Evolutionary conservation across 2,113 vertebrate genomes (phyloP), one percentile per base, ranked within the genome.

Genomic region (Corydoras sp.): DNA sequence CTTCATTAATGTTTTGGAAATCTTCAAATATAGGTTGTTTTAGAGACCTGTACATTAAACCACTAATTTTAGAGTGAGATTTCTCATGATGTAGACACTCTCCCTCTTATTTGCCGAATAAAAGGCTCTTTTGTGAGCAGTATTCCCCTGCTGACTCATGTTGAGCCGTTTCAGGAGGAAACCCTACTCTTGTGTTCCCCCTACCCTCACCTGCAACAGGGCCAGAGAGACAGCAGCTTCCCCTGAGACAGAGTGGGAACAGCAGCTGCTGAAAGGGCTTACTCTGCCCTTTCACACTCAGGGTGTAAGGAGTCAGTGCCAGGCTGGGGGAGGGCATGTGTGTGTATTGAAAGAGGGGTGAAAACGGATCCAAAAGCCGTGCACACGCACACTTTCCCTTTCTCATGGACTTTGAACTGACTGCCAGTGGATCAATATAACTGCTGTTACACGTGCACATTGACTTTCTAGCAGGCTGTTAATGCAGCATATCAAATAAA

Each of bases 91-190:
- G 56, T 56, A 50, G 56, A 5, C 67, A 69, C 43, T 30, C 14
- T 61, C 68, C 72, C 78, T 84, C 81, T 58, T 76, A 58, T 84
- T 82, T 79, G 81, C 81, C 49, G 32, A 82, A 87, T 89, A 73
- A 90, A 90, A 88, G 90, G 70, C 29, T 78, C 87, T 88, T 73
- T 90, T 91, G 88, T 90, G 70, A 83, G 76, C 68, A 49, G 58
- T 54, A 58, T 82, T 76, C 69, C 72, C 53, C 62, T 71, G 71
- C 73, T 81, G 72, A 76, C 81, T 81, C 75, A 81, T 75, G 53
- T 61, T 79, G 80, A 79, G 69, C 74, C 70, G 75, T 74, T 77
- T 82, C 77, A 87, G 55, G 50, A 74, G 66, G 74, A 76, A 79
- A 76, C 73, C 65, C 35, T 70, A 73, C 58, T 70, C 69, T 54